Percentiles rank a stretch among this genome's conserved stretches.
Evolutionary conservation across 2,888 invertebrate species (phyloP).

Genomic region (Meliscaeva auricollis): DNA sequence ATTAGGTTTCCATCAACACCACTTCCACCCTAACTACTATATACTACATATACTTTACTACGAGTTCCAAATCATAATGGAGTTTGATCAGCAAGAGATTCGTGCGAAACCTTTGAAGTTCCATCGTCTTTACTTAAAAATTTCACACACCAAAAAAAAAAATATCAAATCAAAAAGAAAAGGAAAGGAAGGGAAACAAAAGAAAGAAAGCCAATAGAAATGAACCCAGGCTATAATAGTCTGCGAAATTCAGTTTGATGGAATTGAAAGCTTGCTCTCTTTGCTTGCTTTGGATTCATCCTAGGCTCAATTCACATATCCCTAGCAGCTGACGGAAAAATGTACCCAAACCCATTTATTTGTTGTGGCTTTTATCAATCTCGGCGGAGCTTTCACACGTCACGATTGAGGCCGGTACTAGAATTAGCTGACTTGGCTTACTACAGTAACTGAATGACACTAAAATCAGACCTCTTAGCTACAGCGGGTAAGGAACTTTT

Average conservation of each 20-base stretch:
- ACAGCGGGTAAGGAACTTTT: too few relatives aligned
- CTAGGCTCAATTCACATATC: too few relatives aligned
- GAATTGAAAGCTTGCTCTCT: too few relatives aligned
- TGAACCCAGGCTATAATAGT: conserved; percentile 1
- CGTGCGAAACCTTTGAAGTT: conserved; percentile 6
- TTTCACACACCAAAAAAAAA: conserved; percentile 4
- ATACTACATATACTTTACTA: neutral
- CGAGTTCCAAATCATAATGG: conserved; percentile 1
- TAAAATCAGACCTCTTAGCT: too few relatives aligned
- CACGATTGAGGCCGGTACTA: too few relatives aligned
- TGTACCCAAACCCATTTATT: too few relatives aligned
- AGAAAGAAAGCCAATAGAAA: neutral
- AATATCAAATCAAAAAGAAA: neutral
- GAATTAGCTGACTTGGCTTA: too few relatives aligned
- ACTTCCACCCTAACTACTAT: neutral
- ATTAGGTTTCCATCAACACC: neutral
- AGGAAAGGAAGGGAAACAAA: neutral
- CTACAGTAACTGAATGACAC: too few relatives aligned
- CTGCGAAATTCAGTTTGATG: neutral
- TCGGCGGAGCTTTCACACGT: too few relatives aligned
- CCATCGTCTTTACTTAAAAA: conserved; percentile 2
- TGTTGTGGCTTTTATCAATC: too few relatives aligned
- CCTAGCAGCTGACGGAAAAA: too few relatives aligned
- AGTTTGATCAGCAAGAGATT: conserved; percentile 23
- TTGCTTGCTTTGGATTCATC: too few relatives aligned